Conservation (phyloP, 2,113 vertebrate genomes). For the Parotia lawesii region DNA sequence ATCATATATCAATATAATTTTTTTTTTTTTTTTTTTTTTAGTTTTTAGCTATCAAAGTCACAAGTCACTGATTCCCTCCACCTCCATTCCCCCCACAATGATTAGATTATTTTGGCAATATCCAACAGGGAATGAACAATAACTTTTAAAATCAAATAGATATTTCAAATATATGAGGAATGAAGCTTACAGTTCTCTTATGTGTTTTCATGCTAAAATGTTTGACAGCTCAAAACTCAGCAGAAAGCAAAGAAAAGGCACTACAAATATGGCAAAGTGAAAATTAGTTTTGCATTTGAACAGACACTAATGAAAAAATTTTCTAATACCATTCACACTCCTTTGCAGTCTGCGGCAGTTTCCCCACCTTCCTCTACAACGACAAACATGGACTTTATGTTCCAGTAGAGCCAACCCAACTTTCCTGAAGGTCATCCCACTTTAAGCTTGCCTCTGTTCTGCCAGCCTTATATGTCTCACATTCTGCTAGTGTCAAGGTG, state of each 20-base stretch:
- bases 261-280: not conserved
- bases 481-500: not conserved
- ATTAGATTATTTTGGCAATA: not conserved
- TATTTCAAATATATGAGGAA: not conserved
- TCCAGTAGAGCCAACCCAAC: not conserved
- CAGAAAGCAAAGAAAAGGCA: not conserved
- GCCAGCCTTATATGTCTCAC: not conserved
- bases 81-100: rapidly evolving
- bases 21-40: too few relatives aligned
- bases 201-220: not conserved
- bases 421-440: not conserved
- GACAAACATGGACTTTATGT: rapidly evolving
- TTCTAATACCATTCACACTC: not conserved
- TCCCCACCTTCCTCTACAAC: not conserved
- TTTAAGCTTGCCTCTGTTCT: not conserved
- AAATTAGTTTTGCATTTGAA: not conserved
- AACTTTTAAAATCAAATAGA: not conserved
- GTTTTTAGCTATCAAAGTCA: not conserved
- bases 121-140: not conserved
- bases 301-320: not conserved
- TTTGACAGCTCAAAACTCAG: not conserved
- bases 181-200: not conserved
- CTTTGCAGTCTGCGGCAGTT: not conserved
- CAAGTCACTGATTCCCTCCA: not conserved
- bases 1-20: not conserved